Percentiles rank a stretch among this genome's conserved stretches.
phyloP scores from a whole-genome alignment of 2,113 vertebrate genomes.

The Ictidomys tridecemlineatus region DNA sequence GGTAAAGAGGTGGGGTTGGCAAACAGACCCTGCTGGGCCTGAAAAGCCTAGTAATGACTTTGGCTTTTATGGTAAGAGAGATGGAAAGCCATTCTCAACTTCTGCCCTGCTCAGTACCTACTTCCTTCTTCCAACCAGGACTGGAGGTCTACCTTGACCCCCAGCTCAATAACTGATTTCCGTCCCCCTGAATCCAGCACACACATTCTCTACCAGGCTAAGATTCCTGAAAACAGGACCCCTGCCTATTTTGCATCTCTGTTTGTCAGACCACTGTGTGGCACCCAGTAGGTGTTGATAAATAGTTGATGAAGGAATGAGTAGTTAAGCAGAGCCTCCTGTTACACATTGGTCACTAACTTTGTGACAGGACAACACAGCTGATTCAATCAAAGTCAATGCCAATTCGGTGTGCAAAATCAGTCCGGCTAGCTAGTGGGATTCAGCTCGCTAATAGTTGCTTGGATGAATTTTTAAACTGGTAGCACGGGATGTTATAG shows the following conservation, averaged over 20 bases:
- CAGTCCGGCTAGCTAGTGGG: not conserved
- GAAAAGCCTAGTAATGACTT: not conserved
- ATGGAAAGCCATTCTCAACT: not conserved
- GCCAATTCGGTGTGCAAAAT: not conserved
- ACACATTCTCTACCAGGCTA: not conserved
- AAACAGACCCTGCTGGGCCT: not conserved
- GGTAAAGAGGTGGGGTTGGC: not conserved
- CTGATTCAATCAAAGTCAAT: not conserved
- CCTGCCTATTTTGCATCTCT: not conserved
- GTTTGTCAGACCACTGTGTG: not conserved
- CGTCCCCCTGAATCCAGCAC: not conserved
- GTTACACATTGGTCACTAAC: not conserved
- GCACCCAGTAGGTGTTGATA: not conserved
- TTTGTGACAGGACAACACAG: not conserved
- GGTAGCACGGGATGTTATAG: not conserved
- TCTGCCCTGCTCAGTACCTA: not conserved
- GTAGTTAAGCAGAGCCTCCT: not conserved
- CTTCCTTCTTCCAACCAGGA: not conserved
- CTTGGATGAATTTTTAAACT: not conserved
- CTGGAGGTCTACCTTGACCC: not conserved
- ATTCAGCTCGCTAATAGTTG: not conserved
- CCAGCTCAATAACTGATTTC: not conserved
- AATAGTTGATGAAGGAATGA: not conserved
- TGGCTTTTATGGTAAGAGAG: not conserved
- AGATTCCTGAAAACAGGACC: not conserved